Evolutionary conservation across 92 coral and sea anemone species (phyloP).

Genomic region (Pocillopora meandrina): DNA sequence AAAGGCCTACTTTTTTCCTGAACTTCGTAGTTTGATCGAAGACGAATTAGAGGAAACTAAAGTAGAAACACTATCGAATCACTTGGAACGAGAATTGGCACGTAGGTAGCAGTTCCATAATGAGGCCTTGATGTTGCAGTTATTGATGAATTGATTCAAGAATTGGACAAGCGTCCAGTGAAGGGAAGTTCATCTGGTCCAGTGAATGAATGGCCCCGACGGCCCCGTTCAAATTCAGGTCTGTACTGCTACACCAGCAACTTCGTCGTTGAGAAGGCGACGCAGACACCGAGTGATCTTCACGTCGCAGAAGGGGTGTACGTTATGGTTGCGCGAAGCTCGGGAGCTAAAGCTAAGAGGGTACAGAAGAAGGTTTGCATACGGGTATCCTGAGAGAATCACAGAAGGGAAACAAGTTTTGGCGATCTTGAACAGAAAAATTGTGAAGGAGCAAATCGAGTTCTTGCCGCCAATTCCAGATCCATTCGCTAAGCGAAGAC

Average conservation of each 20-base stretch:
- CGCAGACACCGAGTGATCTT: slow-evolving; percentile 68
- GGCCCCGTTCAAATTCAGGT: not conserved
- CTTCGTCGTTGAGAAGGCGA: slow-evolving; percentile 72
- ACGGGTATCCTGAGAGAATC: slow-evolving; percentile 48
- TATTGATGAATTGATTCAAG: slow-evolving; percentile 63
- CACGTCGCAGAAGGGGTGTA: slow-evolving; percentile 75
- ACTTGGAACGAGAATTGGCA: slow-evolving; percentile 55
- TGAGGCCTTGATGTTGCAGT: slow-evolving; percentile 53
- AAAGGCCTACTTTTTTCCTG: slow-evolving; percentile 37
- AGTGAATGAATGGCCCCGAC: slow-evolving; percentile 15
- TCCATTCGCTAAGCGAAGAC: slow-evolving; percentile 63
- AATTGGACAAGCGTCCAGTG: slow-evolving; percentile 57
- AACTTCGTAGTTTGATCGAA: slow-evolving; percentile 52
- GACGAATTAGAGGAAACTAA: slow-evolving; percentile 62
- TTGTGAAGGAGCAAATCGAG: slow-evolving; percentile 44
- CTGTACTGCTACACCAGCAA: slow-evolving; percentile 48
- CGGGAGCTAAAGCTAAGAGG: slow-evolving; percentile 62
- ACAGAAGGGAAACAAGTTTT: slow-evolving; percentile 28
- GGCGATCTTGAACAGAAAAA: slow-evolving; percentile 35
- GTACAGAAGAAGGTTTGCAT: slow-evolving; percentile 55
- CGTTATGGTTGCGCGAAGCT: slow-evolving; percentile 62
- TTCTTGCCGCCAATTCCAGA: slow-evolving; percentile 77
- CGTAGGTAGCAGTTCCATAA: slow-evolving; percentile 23
- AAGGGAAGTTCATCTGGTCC: slow-evolving; percentile 16
- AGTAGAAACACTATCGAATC: slow-evolving; percentile 64